These are phyloP conservation scores for Strigamia maritima DNA, from an alignment of 2,888 invertebrate species.

Conservation along the genomic window DNA sequence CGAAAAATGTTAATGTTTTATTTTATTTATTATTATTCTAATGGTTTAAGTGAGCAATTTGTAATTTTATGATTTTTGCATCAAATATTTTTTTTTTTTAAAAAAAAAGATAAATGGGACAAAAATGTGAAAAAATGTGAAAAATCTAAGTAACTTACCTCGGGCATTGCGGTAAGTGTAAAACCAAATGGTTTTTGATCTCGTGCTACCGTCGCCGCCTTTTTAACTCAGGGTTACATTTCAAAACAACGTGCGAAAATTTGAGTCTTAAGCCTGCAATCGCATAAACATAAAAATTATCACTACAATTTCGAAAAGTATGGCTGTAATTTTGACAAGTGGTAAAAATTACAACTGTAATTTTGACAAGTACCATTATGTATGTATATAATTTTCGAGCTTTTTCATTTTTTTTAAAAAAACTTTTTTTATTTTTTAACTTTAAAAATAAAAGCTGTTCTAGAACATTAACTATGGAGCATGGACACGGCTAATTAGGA, in stretches of 20 bases:
- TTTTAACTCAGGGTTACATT: neutral
- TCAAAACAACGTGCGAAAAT: neutral
- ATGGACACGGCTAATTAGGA: slow-evolving; percentile 20
- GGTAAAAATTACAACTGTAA: too few species aligned
- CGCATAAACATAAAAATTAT: neutral
- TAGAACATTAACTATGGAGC: neutral
- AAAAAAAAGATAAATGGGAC: too few species aligned
- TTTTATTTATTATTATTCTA: too few species aligned
- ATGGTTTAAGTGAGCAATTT: too few species aligned
- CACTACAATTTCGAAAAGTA: too few species aligned
- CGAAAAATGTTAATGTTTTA: too few species aligned
- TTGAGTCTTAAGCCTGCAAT: neutral
- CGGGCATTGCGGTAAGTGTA: neutral
- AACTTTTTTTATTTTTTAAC: neutral
- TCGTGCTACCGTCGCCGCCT: neutral
- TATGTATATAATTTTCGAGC: neutral
- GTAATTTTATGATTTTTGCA: neutral
- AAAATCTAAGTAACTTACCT: neutral
- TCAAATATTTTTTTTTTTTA: too few species aligned
- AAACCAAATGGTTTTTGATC: neutral
- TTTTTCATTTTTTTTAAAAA: neutral
- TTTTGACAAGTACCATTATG: too few species aligned
- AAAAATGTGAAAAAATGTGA: neutral
- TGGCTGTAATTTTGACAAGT: too few species aligned
- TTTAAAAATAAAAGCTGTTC: neutral